Conservation (phyloP, 2,888 invertebrate genomes). For the Tridacna crocea region DNA sequence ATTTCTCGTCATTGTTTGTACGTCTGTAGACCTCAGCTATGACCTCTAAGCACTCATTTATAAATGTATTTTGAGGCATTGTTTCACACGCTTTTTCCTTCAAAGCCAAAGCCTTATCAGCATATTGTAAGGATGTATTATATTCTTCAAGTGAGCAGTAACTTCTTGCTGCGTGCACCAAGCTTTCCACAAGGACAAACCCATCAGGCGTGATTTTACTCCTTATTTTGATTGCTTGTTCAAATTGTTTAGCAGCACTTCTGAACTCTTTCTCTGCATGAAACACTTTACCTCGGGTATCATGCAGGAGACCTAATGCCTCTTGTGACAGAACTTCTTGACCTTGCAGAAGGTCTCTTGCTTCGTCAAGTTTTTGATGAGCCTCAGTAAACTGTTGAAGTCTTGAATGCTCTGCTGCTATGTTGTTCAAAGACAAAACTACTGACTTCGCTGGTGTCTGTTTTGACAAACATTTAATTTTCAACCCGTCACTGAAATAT, state of each 20-base stretch:
- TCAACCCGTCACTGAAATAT: slow-evolving; percentile 61
- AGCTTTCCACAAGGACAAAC: slow-evolving; percentile 38
- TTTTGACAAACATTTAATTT: slow-evolving; percentile 57
- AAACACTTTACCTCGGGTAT: slow-evolving; percentile 50
- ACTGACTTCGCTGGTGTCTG: slow-evolving; percentile 54
- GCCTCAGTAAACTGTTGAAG: slow-evolving; percentile 47
- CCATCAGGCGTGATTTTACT: slow-evolving; percentile 19
- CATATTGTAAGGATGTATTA: slow-evolving; percentile 28
- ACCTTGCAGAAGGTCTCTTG: slow-evolving; percentile 30
- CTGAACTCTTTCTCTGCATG: slow-evolving; percentile 28
- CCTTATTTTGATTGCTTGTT: slow-evolving; percentile 43
- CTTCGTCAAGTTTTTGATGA: slow-evolving; percentile 48
- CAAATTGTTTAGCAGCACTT: slow-evolving; percentile 40
- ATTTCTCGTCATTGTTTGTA: slow-evolving; percentile 28
- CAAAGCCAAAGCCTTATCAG: slow-evolving; percentile 32
- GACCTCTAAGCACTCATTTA: slow-evolving; percentile 41
- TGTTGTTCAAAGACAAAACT: slow-evolving; percentile 64
- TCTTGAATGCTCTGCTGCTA: slow-evolving; percentile 47
- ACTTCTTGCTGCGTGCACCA: slow-evolving; percentile 42
- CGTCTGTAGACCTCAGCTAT: slow-evolving; percentile 35
- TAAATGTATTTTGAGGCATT: slow-evolving; percentile 46
- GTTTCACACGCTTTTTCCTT: slow-evolving; percentile 18
- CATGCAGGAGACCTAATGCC: slow-evolving; percentile 36
- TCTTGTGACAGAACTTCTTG: slow-evolving; percentile 30
- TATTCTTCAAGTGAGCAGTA: slow-evolving; percentile 27